phyloP scores from a whole-genome alignment of 1,140 invertebrate species.

The Anoplolepis gracilipes region DNA sequence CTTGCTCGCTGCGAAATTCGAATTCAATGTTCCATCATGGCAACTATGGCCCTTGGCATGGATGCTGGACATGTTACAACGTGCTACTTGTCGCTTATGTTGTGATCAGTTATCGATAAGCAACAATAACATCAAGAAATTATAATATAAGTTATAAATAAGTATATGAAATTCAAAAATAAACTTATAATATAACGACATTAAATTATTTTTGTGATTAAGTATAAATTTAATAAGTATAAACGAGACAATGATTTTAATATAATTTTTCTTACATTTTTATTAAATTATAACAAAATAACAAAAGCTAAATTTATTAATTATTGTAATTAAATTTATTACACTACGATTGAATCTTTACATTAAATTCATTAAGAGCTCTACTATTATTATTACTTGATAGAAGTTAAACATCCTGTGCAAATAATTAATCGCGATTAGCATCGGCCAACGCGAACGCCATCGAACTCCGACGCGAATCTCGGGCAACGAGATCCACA shows the following conservation, averaged over 20 bases:
- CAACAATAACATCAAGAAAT: neutral
- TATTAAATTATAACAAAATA: too few relatives aligned
- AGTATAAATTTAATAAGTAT: neutral
- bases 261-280: too few relatives aligned
- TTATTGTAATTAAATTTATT: constrained; percentile 3
- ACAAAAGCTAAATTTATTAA: neutral
- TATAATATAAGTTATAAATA: neutral
- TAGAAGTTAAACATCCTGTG: neutral
- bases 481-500: constrained; percentile 36
- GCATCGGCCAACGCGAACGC: neutral
- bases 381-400: neutral
- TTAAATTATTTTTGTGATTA: neutral
- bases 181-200: neutral
- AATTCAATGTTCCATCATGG: constrained; percentile 66
- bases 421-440: constrained; percentile 49
- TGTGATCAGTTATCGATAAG: constrained; percentile 30
- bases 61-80: constrained; percentile 16
- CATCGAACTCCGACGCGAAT: constrained; percentile 34
- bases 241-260: too few relatives aligned
- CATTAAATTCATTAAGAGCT: neutral
- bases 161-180: neutral
- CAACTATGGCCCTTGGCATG: constrained; percentile 29
- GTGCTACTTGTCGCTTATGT: constrained; percentile 11
- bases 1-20: constrained; percentile 57
- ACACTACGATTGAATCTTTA: neutral